A percentile compares a stretch with the other conserved stretches of the same genome.
phyloP scores from a whole-genome alignment of 2,797 vertebrate species.

The Cyclura pinguis region DNA sequence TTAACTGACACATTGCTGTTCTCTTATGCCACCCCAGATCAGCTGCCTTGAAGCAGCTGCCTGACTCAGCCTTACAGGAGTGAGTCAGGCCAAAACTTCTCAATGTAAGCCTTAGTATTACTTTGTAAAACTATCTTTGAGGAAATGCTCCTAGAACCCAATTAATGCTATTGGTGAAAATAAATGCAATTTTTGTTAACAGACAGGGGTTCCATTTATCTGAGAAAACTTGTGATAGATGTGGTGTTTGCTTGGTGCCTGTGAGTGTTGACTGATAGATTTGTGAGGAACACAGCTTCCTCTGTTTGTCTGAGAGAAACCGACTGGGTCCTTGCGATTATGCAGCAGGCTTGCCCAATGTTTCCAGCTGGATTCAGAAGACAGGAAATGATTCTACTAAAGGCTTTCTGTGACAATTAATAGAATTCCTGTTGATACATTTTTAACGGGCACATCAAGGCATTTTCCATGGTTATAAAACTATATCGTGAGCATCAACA shows the following conservation, averaged over 20 bases:
- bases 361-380: slow-evolving; percentile 69
- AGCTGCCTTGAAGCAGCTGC: not conserved
- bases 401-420: slow-evolving; percentile 67
- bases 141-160: not conserved
- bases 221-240: slow-evolving; percentile 30
- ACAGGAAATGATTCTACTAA: slow-evolving; percentile 76
- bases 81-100: not conserved
- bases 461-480: not conserved
- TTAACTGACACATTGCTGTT: not conserved
- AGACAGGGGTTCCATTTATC: not conserved
- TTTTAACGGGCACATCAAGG: slow-evolving; percentile 42
- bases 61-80: not conserved
- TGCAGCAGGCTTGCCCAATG: fast-evolving
- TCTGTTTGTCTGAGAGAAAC: slow-evolving; percentile 65
- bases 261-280: slow-evolving; percentile 63
- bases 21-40: not conserved
- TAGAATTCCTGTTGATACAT: slow-evolving; percentile 77
- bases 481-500: not conserved
- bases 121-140: not conserved
- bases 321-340: slow-evolving; percentile 37
- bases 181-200: slow-evolving; percentile 26
- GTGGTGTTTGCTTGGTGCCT: slow-evolving; percentile 30
- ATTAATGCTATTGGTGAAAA: not conserved
- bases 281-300: slow-evolving; percentile 74
- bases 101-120: not conserved